Conservation (phyloP, 2,888 invertebrate genomes). For the Galerucella pusilla region DNA sequence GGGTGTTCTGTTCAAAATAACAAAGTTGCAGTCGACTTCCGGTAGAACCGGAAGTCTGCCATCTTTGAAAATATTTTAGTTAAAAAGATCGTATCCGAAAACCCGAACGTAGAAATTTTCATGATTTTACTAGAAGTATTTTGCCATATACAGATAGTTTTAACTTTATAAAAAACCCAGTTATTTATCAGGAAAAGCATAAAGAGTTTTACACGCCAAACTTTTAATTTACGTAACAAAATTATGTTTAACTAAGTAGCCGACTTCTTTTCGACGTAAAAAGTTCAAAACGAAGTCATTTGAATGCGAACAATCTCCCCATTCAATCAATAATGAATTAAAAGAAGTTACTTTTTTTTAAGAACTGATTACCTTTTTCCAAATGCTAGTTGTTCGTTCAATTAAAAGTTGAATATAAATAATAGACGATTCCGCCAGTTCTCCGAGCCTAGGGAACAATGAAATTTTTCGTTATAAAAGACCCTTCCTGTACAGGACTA, state of each 20-base stretch:
- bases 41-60: too few relatives aligned
- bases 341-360: constrained; percentile 44
- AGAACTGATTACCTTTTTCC: constrained; percentile 49
- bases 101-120: too few relatives aligned
- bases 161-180: too few relatives aligned
- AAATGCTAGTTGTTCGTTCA: constrained; percentile 51
- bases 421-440: constrained; percentile 40
- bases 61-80: too few relatives aligned
- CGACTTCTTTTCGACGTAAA: constrained; percentile 13
- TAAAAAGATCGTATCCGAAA: too few relatives aligned
- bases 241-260: constrained; percentile 27
- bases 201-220: neutral
- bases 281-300: constrained; percentile 41
- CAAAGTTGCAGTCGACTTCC: too few relatives aligned
- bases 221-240: constrained; percentile 27
- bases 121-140: too few relatives aligned
- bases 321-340: constrained; percentile 44
- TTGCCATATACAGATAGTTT: too few relatives aligned
- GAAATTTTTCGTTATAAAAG: constrained; percentile 27
- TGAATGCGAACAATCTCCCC: constrained; percentile 40
- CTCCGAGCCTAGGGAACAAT: constrained; percentile 36
- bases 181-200: neutral
- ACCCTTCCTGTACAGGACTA: neutral
- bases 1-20: too few relatives aligned
- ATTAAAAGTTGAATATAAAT: constrained; percentile 56